A percentile compares a stretch with the other conserved stretches of the same genome.
These are phyloP conservation scores for Bombus superbus DNA, from an alignment of 1,140 invertebrate genomes.

Conservation along the genomic window DNA sequence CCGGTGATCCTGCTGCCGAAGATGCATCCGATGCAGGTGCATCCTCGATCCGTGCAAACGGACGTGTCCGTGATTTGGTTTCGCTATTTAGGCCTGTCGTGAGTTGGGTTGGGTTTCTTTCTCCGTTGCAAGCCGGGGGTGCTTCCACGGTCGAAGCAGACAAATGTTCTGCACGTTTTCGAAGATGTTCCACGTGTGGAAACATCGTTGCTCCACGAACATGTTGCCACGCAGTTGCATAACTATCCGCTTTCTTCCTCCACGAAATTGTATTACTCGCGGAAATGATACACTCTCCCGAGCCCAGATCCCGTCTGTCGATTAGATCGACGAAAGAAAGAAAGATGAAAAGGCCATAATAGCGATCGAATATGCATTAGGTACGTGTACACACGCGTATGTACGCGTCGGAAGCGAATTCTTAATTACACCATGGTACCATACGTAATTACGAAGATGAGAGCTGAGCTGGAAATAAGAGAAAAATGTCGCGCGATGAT, in stretches of 20 bases:
- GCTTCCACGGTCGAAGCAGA: not conserved
- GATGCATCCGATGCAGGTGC: constrained; percentile 39
- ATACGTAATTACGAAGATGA: not conserved
- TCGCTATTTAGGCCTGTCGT: constrained; percentile 23
- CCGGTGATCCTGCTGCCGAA: constrained; percentile 19
- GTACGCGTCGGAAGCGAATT: not conserved
- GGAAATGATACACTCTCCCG: not conserved
- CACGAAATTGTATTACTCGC: not conserved
- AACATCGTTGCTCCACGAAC: not conserved
- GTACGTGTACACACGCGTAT: too few relatives aligned
- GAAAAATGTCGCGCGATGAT: not conserved
- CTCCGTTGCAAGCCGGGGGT: not conserved
- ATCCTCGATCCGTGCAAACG: not conserved
- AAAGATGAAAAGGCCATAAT: not conserved
- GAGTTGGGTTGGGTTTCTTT: not conserved
- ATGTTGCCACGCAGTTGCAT: not conserved
- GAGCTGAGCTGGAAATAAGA: not conserved
- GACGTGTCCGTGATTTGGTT: constrained; percentile 20
- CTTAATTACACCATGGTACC: not conserved
- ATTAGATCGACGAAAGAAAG: not conserved
- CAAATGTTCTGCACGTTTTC: constrained; percentile 22
- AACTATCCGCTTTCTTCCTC: not conserved
- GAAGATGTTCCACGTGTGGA: not conserved
- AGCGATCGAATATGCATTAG: not conserved
- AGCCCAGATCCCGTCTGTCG: not conserved